phyloP scores from a whole-genome alignment of 2,888 invertebrate genomes.

The Nasonovia ribisnigri region DNA sequence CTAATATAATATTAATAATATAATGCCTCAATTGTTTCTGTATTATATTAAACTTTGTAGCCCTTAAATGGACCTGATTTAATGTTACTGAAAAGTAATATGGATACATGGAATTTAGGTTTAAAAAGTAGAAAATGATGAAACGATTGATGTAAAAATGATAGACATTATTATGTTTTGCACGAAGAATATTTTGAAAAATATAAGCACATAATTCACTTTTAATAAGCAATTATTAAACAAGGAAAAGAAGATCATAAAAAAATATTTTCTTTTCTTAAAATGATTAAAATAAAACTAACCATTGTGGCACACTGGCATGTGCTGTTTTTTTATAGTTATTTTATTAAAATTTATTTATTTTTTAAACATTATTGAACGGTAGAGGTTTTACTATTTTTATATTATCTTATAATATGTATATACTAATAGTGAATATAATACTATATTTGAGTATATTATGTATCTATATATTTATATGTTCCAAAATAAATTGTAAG shows the following conservation, averaged over 20 bases:
- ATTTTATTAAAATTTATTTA: slow-evolving; percentile 15
- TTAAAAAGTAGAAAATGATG: not conserved
- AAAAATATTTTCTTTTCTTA: slow-evolving; percentile 44
- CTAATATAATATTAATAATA: not conserved
- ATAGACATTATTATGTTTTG: not conserved
- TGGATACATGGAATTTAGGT: not conserved
- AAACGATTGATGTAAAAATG: not conserved
- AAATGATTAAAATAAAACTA: slow-evolving; percentile 41
- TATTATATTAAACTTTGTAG: not conserved
- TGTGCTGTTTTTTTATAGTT: not conserved
- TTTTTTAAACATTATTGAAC: slow-evolving; percentile 20
- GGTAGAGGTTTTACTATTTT: not conserved
- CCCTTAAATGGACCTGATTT: not conserved
- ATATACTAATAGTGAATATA: not conserved
- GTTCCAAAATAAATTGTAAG: too few species aligned
- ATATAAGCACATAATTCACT: slow-evolving; percentile 7
- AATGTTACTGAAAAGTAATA: not conserved
- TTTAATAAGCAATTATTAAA: slow-evolving; percentile 43
- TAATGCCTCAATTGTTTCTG: not conserved
- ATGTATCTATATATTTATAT: too few species aligned
- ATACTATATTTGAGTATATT: too few species aligned
- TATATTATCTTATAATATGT: not conserved
- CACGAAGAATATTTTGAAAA: not conserved
- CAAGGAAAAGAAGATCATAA: not conserved
- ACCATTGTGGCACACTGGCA: not conserved